Evolutionary conservation across 2,113 vertebrate genomes (phyloP).

Genomic region (Hippoglossus stenolepis): DNA sequence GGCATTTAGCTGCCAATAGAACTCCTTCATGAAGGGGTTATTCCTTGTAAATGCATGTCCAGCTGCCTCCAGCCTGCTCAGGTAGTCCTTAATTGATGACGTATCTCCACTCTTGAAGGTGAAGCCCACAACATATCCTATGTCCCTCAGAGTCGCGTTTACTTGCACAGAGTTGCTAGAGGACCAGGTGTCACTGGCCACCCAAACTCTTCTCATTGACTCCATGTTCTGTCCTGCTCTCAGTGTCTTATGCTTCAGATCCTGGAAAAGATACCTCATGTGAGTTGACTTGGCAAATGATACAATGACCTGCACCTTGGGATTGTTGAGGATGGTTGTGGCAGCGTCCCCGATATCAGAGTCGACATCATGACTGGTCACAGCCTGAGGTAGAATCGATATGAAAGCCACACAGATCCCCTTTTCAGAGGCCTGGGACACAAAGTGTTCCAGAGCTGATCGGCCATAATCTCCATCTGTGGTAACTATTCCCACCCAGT

Average conservation of each 20-base stretch:
- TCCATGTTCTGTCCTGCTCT: slow-evolving; percentile 28
- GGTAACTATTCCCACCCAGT: slow-evolving; percentile 88
- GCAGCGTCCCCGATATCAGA: slow-evolving; percentile 73
- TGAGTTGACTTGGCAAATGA: slow-evolving; percentile 86
- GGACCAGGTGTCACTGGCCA: slow-evolving; percentile 93
- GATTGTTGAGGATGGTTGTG: slow-evolving; percentile 81
- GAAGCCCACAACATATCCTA: slow-evolving; percentile 89
- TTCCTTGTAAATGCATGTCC: slow-evolving; percentile 47
- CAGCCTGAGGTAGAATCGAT: slow-evolving; percentile 85
- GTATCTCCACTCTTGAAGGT: slow-evolving; percentile 85
- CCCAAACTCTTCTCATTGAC: slow-evolving; percentile 85
- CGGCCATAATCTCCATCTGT: slow-evolving; percentile 90
- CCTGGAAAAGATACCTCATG: slow-evolving; percentile 82
- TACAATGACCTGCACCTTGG: slow-evolving; percentile 86
- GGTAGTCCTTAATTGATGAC: slow-evolving; percentile 81
- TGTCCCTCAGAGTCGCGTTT: slow-evolving; percentile 76
- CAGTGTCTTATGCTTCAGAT: slow-evolving; percentile 60
- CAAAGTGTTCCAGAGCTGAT: slow-evolving; percentile 85
- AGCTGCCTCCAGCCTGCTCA: slow-evolving; percentile 74
- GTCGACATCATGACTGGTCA: slow-evolving; percentile 74
- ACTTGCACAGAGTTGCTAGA: slow-evolving; percentile 75
- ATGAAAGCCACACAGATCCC: slow-evolving; percentile 90
- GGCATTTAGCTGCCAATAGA: slow-evolving; percentile 65
- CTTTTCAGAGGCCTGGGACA: slow-evolving; percentile 78
- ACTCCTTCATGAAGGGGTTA: slow-evolving; percentile 84